These are phyloP conservation scores for Linyphia triangularis DNA, from an alignment of 2,888 invertebrate genomes.

Conservation along the genomic window DNA sequence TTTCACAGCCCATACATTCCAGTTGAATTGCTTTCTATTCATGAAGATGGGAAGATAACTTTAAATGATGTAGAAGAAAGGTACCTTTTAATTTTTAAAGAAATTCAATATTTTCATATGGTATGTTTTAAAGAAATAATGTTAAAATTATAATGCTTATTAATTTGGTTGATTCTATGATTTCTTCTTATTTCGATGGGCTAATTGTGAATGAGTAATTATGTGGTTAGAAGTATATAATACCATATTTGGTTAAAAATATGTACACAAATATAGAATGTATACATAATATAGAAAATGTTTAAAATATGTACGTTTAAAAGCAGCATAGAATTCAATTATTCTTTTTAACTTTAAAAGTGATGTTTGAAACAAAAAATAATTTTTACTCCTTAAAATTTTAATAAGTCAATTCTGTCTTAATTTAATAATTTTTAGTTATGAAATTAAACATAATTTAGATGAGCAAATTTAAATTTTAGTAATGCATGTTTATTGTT, in stretches of 20 bases:
- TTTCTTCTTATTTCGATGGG: neutral
- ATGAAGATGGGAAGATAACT: conserved; percentile 29
- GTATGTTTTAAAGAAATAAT: too few species aligned
- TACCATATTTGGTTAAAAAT: too few species aligned
- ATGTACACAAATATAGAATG: too few species aligned
- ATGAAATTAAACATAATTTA: too few species aligned
- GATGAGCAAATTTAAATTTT: too few species aligned
- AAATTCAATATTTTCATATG: too few species aligned
- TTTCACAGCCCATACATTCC: conserved; percentile 47
- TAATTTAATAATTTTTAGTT: too few species aligned
- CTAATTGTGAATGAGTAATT: too few species aligned
- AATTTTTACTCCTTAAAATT: neutral
- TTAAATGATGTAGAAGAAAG: conserved; percentile 16
- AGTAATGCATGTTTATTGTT: too few species aligned
- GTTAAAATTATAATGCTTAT: neutral
- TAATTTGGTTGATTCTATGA: neutral
- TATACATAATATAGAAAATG: neutral
- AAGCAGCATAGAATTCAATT: neutral
- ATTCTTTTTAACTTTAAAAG: neutral
- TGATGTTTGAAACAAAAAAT: neutral
- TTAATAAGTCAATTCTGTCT: neutral
- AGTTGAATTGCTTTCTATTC: conserved; percentile 15
- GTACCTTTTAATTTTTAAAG: conserved; percentile 26
- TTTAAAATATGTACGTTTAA: neutral
- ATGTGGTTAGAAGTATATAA: too few species aligned